Conservation (phyloP, 2,113 vertebrate genomes). For the Syngnathus typhle region DNA sequence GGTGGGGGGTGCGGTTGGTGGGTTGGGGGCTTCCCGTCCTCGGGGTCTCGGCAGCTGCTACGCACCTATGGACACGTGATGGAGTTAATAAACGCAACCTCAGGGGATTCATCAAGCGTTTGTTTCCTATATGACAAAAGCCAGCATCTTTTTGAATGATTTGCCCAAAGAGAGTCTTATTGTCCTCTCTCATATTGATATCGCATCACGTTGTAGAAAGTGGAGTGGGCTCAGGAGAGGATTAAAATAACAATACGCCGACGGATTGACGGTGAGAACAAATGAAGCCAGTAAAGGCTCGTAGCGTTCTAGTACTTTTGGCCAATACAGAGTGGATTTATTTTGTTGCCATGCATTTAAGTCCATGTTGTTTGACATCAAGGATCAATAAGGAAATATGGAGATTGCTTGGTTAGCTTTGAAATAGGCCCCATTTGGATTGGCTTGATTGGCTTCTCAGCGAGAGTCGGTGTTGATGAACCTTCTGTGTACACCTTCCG, state of each 20-base stretch:
- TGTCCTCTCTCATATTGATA: constrained; percentile 33
- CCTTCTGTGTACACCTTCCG: background rate
- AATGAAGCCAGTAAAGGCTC: background rate
- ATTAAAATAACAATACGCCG: constrained; percentile 4
- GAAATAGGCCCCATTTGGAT: background rate
- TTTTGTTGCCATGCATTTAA: background rate
- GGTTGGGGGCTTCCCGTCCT: constrained; percentile 29
- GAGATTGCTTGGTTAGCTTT: background rate
- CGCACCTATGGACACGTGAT: constrained; percentile 54
- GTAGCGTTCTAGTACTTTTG: background rate
- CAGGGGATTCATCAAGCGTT: constrained; percentile 63
- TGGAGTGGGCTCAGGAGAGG: background rate
- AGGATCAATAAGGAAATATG: background rate
- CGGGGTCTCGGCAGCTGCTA: constrained; percentile 47
- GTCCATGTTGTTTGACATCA: background rate
- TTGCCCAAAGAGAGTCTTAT: constrained; percentile 51
- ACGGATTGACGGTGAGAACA: background rate
- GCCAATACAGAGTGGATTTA: background rate
- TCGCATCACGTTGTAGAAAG: constrained; percentile 15
- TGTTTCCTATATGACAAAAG: constrained; percentile 52
- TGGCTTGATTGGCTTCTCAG: background rate
- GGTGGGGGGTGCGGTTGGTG: background rate
- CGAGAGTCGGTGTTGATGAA: background rate
- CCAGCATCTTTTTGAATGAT: constrained; percentile 53
- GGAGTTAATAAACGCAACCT: constrained; percentile 66